Base-by-base conservation (phyloP, 2,797 vertebrate species). In the Sandelia bainsii region DNA sequence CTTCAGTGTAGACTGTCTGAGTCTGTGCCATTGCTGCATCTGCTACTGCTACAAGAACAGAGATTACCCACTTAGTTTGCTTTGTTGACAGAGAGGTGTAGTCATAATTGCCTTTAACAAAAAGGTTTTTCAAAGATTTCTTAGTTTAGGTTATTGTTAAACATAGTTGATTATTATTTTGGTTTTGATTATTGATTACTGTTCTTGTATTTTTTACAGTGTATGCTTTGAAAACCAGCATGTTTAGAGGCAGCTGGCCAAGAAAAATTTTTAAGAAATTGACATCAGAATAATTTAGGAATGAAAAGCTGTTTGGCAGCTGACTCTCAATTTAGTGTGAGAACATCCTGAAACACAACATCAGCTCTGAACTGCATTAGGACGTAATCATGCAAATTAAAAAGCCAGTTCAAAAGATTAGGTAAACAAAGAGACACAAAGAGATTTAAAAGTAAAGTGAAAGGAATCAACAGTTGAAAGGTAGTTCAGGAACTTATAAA, bases 11-110 rank as follows among this genome's bases (percentile, higher is more conserved):
- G 9, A 98, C 89, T 0, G 96, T 93, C 90, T 96, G 97, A 0
- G 95, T 92, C 90, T 98, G 96, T 0, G 94, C 94, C 95, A 98
- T 95, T 9, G 96, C 96, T 6, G 95, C 95, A 4, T 99, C 97
- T 0, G 96, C 96, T 82, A 97, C 97, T 0, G 96, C 96, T 98
- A 82, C 69, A 63, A 59, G 58, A 75, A 66, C 59, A 87, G 51
- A 79, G 6, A 75, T 23, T n/a, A 2, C n/a, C 5, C 14, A 51
- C 6, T 74, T 22, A 56, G 56, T 56, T 8, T 42, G 17, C 49
- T 57, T 56, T 76, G 10, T 17, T 48, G 42, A 62, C 44, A 54
- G 7, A 3, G 1, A 40, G 14, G 17, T 40, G 49, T 14, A 17
- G 19, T 40, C 25, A 27, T 1, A 10, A 4, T 3, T 69, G 7